Evolutionary conservation across 2,797 vertebrate genomes (phyloP).

Genomic region (Dryobates pubescens): DNA sequence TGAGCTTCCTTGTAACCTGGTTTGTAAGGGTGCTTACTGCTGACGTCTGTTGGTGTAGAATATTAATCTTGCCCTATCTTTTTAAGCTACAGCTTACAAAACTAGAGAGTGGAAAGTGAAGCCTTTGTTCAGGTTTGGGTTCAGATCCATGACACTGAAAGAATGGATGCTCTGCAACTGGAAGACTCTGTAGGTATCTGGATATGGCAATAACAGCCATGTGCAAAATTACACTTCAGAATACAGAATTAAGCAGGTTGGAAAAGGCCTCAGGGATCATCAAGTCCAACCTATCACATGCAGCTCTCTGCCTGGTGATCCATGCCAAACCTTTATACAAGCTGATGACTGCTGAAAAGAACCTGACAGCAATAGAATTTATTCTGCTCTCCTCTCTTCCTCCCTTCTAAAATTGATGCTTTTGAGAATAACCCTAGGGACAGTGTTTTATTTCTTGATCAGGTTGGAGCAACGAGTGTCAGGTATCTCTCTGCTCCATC

Average conservation of each 20-base stretch:
- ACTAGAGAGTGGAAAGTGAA: background rate
- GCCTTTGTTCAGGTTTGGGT: background rate
- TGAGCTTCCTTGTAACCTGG: background rate
- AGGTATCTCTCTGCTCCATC: background rate
- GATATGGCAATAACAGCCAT: background rate
- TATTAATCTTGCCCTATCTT: background rate
- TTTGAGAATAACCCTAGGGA: background rate
- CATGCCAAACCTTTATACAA: background rate
- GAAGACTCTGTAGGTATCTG: background rate
- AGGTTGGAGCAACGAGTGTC: background rate
- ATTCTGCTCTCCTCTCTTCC: background rate
- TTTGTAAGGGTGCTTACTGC: background rate
- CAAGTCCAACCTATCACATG: background rate
- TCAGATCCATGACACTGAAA: background rate
- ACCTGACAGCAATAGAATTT: background rate
- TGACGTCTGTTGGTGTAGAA: background rate
- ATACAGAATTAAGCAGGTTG: too few relatives aligned
- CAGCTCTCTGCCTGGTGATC: background rate
- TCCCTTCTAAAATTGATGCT: background rate
- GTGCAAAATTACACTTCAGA: background rate
- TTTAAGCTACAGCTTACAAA: background rate
- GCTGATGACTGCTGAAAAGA: background rate
- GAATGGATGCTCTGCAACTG: background rate
- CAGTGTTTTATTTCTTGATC: background rate
- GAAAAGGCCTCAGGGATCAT: too few relatives aligned